Conservation (phyloP, 2,888 invertebrate genomes). For the Anticlea derivata region DNA sequence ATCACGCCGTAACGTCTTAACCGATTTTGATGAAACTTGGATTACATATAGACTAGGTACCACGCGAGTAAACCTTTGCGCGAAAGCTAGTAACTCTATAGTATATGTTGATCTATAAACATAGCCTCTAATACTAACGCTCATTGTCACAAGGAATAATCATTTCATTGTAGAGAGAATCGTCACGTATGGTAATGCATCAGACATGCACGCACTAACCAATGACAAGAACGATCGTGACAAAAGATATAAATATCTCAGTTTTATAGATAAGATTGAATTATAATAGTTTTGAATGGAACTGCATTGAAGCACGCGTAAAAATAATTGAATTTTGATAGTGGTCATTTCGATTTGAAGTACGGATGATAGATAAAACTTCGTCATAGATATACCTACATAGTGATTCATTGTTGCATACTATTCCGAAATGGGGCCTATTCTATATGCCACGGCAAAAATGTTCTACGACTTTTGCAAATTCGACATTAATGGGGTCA, state of each 20-base stretch:
- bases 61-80: too few relatives aligned
- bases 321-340: neutral
- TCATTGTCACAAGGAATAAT: conserved; percentile 24
- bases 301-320: conserved; percentile 21
- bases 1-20: too few relatives aligned
- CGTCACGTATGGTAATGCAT: conserved; percentile 42
- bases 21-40: too few relatives aligned
- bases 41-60: too few relatives aligned
- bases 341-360: too few relatives aligned
- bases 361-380: too few relatives aligned
- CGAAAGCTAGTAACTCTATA: neutral
- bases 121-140: conserved; percentile 14
- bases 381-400: too few relatives aligned
- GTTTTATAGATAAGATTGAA: conserved; percentile 9
- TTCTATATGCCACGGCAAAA: too few relatives aligned
- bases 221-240: conserved; percentile 39
- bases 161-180: conserved; percentile 36
- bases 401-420: too few relatives aligned
- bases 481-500: too few relatives aligned
- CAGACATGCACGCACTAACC: conserved; percentile 37
- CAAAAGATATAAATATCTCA: conserved; percentile 27
- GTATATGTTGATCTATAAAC: conserved; percentile 4
- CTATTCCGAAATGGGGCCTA: too few relatives aligned
- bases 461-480: too few relatives aligned
- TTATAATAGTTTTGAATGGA: conserved; percentile 2